Conservation (phyloP, 2,797 vertebrate species). For the Aldrovandia affinis region DNA sequence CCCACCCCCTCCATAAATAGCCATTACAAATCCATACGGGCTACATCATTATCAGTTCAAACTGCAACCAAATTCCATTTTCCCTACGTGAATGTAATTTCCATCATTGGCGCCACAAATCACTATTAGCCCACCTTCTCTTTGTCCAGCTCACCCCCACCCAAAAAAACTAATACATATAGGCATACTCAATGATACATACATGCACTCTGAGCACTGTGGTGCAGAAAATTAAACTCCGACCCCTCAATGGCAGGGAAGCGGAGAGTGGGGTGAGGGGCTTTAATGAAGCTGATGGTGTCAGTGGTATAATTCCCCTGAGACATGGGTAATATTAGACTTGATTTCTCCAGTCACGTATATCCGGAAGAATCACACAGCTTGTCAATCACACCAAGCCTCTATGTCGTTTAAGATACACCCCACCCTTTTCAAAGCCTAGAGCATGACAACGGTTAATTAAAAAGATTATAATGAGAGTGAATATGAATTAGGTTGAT, state of each 20-base stretch:
- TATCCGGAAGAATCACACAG: constrained; percentile 57
- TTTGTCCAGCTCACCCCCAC: constrained; percentile 52
- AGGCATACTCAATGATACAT: not conserved
- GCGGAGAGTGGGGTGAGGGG: constrained; percentile 60
- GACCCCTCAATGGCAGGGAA: constrained; percentile 58
- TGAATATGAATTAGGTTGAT: constrained; percentile 65
- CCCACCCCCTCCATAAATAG: constrained; percentile 69
- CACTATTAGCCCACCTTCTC: constrained; percentile 68
- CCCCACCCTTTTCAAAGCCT: constrained; percentile 40
- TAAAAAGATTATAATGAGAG: constrained; percentile 70
- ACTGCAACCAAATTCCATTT: constrained; percentile 85
- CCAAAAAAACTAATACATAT: constrained; percentile 39
- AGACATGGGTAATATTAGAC: constrained; percentile 60
- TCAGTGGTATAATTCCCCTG: constrained; percentile 67
- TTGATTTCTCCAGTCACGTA: constrained; percentile 66
- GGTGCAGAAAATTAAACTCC: constrained; percentile 69
- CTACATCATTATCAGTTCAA: constrained; percentile 80
- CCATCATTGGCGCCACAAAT: constrained; percentile 74
- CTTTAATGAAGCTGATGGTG: constrained; percentile 72
- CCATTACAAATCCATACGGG: constrained; percentile 83
- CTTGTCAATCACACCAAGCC: constrained; percentile 60
- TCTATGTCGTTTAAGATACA: constrained; percentile 40
- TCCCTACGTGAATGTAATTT: constrained; percentile 79
- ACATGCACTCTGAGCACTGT: constrained; percentile 65
- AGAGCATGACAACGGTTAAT: constrained; percentile 64